These are phyloP conservation scores for Drosophila koepferae DNA, from an alignment of 2,888 invertebrate species.

Conservation along the genomic window DNA sequence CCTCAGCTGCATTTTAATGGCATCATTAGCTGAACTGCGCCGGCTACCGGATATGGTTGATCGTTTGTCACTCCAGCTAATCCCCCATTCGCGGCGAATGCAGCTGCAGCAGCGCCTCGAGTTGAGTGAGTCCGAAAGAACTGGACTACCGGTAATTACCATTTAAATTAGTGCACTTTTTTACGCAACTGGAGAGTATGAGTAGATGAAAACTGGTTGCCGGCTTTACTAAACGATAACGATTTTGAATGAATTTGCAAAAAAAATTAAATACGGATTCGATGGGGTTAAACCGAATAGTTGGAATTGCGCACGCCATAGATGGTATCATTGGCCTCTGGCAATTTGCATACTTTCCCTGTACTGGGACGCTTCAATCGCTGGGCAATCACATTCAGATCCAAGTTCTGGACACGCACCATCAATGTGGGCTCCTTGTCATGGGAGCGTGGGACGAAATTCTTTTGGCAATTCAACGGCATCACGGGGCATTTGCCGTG, in stretches of 20 bases:
- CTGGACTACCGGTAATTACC: slow-evolving; percentile 60
- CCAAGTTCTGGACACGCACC: slow-evolving; percentile 74
- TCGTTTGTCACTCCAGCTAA: slow-evolving; percentile 74
- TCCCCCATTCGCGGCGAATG: slow-evolving; percentile 33
- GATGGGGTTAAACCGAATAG: slow-evolving; percentile 21
- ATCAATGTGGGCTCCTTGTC: slow-evolving; percentile 69
- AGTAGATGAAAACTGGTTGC: background rate
- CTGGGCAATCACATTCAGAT: slow-evolving; percentile 48
- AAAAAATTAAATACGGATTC: background rate
- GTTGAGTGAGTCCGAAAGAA: background rate
- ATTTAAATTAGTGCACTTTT: slow-evolving; percentile 77
- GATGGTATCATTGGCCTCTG: slow-evolving; percentile 69
- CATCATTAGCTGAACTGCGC: slow-evolving; percentile 67
- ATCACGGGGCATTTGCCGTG: slow-evolving; percentile 1
- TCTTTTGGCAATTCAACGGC: slow-evolving; percentile 52
- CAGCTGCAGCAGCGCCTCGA: slow-evolving; percentile 24
- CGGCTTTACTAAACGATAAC: slow-evolving; percentile 44
- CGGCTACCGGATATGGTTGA: slow-evolving; percentile 78
- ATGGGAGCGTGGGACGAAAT: slow-evolving; percentile 42
- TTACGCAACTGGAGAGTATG: slow-evolving; percentile 3
- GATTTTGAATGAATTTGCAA: slow-evolving; percentile 50
- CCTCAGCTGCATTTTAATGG: slow-evolving; percentile 66
- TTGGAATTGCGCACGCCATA: slow-evolving; percentile 67
- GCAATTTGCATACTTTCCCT: slow-evolving; percentile 66
- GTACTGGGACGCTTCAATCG: slow-evolving; percentile 50